Evolutionary conservation across 2,113 vertebrate genomes (phyloP), one percentile per base, ranked within the genome.

Genomic region (Illadopsis cleaveri): DNA sequence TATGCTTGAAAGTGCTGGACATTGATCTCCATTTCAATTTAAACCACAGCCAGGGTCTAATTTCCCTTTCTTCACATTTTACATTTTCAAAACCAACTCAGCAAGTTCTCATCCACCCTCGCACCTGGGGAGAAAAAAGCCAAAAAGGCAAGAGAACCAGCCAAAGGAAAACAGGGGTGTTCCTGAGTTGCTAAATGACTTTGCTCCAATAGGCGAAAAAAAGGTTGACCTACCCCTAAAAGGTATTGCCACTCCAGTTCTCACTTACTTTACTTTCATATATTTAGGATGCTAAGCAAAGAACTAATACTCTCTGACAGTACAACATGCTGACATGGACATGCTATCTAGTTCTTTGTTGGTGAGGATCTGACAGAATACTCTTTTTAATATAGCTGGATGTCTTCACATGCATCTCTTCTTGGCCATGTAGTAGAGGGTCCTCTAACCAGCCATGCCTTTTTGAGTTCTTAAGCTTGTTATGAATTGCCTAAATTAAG

Each of bases 61-160:
- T 97, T 98, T 97, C 96, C 92, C 94, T 97, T 96, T 96, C 91
- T 95, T 97, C 94, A 97, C 81, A 96, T 96, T 96, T 97, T 92
- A 92, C 92, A 62, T 72, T 96, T 94, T 95, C 45, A 85, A 96
- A 96, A 85, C 47, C 71, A 82, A 15, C 75, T 98, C 96, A 98
- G 97, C 97, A 96, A 96, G 91, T 98, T 98, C 73, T 96, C 70
- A 89, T 96, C 89, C 87, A 97, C 31, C 53, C 60, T 82, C 18
- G 23, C 97, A 97, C 92, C 96, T 97, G 97, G 45, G 57, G 66
- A 96, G 79, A 95, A 61, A 81, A 91, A 95, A 69, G 50, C 86
- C 82, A 86, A 93, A 93, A 91, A 84, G 8, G 70, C 84, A 96
- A 84, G 57, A 73, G 53, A 90, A 80, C 4, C n/a, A 78, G 86